Conservation (phyloP, 2,113 vertebrate genomes). For the Todiramphus chloris region DNA sequence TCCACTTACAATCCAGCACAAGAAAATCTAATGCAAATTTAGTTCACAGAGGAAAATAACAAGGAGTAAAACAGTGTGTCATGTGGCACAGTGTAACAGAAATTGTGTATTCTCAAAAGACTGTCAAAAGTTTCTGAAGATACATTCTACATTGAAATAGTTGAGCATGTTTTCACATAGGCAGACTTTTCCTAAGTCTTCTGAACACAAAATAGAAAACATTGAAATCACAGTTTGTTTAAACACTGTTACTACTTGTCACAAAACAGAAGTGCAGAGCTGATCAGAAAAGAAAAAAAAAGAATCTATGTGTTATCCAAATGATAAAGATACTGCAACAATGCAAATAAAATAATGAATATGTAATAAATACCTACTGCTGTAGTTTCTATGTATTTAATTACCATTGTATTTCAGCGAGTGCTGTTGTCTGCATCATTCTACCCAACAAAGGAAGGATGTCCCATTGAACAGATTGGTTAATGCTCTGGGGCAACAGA, state of each 20-base stretch:
- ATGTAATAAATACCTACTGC: constrained; percentile 84
- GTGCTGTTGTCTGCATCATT: constrained; percentile 77
- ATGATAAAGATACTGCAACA: constrained; percentile 65
- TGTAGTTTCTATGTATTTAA: constrained; percentile 79
- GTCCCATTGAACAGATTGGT: constrained; percentile 85
- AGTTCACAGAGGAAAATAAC: constrained; percentile 7
- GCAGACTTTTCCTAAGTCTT: not conserved
- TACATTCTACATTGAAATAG: not conserved
- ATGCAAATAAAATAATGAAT: constrained; percentile 86
- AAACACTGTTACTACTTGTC: constrained; percentile 3
- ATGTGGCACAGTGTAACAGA: not conserved
- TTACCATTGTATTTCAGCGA: constrained; percentile 76
- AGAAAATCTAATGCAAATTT: constrained; percentile 11
- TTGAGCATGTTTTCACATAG: not conserved
- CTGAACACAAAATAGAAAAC: not conserved
- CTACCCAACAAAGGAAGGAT: constrained; percentile 79
- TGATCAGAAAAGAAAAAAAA: constrained; percentile 16
- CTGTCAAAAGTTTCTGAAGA: not conserved
- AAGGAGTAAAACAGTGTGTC: not conserved
- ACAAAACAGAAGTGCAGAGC: constrained; percentile 25
- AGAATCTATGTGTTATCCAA: constrained; percentile 19
- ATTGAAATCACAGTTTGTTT: not conserved
- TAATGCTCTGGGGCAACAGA: constrained; percentile 92
- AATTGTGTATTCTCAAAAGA: constrained; percentile 1
- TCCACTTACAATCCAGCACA: not conserved